These are phyloP conservation scores for Hoplostethus atlanticus DNA, from an alignment of 2,797 vertebrate genomes.

Conservation along the genomic window DNA sequence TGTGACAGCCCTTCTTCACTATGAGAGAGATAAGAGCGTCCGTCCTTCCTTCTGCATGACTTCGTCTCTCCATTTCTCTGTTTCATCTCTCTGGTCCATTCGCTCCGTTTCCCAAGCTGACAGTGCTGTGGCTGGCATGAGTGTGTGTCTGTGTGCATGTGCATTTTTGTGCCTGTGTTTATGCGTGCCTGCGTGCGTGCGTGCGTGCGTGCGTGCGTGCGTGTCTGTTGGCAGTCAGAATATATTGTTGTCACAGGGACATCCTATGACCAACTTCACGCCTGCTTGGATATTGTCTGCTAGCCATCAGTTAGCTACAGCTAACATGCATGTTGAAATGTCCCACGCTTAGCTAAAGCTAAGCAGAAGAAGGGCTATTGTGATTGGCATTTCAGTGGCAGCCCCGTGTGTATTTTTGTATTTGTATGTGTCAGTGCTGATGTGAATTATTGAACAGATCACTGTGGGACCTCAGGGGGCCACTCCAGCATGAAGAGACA, in stretches of 20 bases:
- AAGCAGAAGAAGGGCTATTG: no score
- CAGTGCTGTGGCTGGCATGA: background rate
- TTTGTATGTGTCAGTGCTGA: conserved; percentile 2
- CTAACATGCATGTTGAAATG: no score
- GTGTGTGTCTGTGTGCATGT: background rate
- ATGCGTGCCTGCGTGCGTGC: background rate
- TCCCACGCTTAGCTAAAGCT: no score
- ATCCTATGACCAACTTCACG: conserved; percentile 2
- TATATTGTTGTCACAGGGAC: conserved; percentile 10
- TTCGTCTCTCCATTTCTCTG: conserved; percentile 29
- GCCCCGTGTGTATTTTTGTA: background rate
- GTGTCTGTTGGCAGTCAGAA: conserved; percentile 25
- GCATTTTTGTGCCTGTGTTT: background rate
- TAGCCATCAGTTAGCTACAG: background rate
- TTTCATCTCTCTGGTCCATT: conserved; percentile 17
- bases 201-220: background rate
- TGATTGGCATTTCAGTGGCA: background rate
- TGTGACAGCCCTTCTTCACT: conserved; percentile 26
- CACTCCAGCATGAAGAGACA: conserved; percentile 3
- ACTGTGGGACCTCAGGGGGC: background rate
- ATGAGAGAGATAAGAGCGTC: conserved; percentile 25
- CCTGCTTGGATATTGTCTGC: conserved; percentile 26
- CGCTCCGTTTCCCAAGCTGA: conserved; percentile 23
- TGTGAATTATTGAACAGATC: conserved; percentile 5
- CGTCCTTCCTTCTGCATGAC: conserved; percentile 45